Evolutionary conservation across 2,113 vertebrate genomes (phyloP), one percentile per base, ranked within the genome.

Genomic region (Rutilus rutilus): DNA sequence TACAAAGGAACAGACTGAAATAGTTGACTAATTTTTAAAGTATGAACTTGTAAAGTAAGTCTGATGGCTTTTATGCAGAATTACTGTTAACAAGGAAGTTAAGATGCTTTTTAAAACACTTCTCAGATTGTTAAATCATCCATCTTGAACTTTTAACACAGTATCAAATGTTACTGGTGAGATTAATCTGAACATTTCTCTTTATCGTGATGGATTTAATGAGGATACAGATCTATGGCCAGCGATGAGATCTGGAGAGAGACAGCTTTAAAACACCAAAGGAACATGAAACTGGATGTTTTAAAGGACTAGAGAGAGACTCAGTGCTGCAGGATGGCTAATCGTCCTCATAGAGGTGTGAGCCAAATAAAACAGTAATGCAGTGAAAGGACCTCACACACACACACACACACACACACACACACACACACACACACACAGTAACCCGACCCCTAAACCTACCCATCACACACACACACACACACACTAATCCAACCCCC

Each of bases 221-320:
- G 11, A 42, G 10, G 19, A 71, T 73, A 73, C 21, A 42, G 36
- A 73, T 73, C 3, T n/a, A 42, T 10, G 0, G 17, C 33, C 77
- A 36, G 76, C 21, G 30, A 25, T 39, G 52, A 78, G 21, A 23
- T 60, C 30, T 60, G 54, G 36, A 78, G 77, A 39, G 19, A 57
- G 5, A 14, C 50, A 17, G 50, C 4, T 69, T 69, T n/a, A 25
- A 78, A 59, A 78, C 76, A n/a, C 17, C 5, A 78, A 33, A 62
- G 30, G 42, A 79, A 79, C 57, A 59, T 42, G 57, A 62, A 45
- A 62, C 76, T 78, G 76, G 52, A 78, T 78, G 52, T 78, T 78
- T n/a, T 59, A 62, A 42, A 42, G 14, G 33, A n/a, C 69, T 42
- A 14, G 36, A 73, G 69, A 73, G 67, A n/a, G 36, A 39, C 42